These are phyloP conservation scores for Exocentrus adspersus DNA, from an alignment of 2,888 invertebrate species.

Conservation along the genomic window DNA sequence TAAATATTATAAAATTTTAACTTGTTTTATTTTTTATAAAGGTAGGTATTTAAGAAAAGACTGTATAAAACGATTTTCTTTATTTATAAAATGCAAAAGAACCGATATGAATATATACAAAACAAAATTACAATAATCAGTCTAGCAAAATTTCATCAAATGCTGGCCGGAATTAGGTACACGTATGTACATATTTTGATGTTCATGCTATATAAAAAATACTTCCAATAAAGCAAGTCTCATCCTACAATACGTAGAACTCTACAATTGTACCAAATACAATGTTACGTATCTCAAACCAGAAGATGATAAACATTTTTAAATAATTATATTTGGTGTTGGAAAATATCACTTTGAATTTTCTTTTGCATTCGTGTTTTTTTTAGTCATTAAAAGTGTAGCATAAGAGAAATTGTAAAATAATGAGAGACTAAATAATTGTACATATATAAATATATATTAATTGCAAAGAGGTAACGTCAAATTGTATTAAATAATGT, in stretches of 20 bases:
- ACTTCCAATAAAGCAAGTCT: neutral
- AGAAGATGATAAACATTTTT: slow-evolving; percentile 4
- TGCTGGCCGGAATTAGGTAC: slow-evolving; percentile 46
- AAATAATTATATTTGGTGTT: neutral
- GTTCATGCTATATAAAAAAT: slow-evolving; percentile 11
- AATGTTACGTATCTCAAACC: neutral
- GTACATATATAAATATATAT: slow-evolving; percentile 13
- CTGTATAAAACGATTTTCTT: slow-evolving; percentile 12
- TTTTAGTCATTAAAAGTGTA: neutral
- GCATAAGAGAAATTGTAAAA: slow-evolving; percentile 1
- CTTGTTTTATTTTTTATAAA: neutral
- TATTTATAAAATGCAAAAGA: slow-evolving; percentile 44
- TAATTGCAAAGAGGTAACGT: slow-evolving; percentile 20
- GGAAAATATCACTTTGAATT: neutral
- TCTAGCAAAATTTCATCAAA: slow-evolving; percentile 42
- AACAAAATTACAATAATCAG: slow-evolving; percentile 48
- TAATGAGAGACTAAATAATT: slow-evolving; percentile 20
- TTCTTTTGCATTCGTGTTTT: slow-evolving; percentile 6
- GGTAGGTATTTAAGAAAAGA: neutral
- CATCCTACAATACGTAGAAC: slow-evolving; percentile 7
- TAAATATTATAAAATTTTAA: slow-evolving; percentile 18
- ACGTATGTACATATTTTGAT: slow-evolving; percentile 22
- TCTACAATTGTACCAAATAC: slow-evolving; percentile 1
- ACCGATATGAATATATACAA: slow-evolving; percentile 34
- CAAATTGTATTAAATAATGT: slow-evolving; percentile 21